Percentiles rank a stretch among this genome's conserved stretches.
Conservation (phyloP, 2,113 vertebrate species). For the Catharus fuscescens region DNA sequence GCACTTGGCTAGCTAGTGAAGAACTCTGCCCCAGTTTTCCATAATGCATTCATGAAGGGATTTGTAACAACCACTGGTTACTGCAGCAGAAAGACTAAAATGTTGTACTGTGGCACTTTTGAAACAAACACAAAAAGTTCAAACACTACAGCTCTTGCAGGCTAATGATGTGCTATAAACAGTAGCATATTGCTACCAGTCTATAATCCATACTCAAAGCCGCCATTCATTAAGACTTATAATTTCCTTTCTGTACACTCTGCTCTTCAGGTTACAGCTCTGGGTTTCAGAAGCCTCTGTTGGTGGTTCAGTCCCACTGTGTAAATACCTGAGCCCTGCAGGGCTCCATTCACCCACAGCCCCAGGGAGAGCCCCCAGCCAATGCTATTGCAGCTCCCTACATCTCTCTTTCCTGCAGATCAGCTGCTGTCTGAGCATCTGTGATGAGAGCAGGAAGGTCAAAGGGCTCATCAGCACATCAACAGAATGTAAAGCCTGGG, state of each 20-base stretch:
- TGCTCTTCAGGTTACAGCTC: neutral
- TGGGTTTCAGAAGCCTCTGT: neutral
- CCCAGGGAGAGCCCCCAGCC: neutral
- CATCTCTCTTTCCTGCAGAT: neutral
- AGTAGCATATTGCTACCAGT: constrained; percentile 54
- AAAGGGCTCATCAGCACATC: neutral
- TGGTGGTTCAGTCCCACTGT: neutral
- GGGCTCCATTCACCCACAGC: neutral
- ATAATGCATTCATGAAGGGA: constrained; percentile 75
- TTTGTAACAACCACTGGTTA: constrained; percentile 73
- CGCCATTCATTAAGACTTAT: constrained; percentile 3
- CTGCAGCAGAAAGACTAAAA: constrained; percentile 60
- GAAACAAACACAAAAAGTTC: constrained; percentile 72
- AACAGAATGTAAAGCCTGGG: neutral
- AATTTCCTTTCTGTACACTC: neutral
- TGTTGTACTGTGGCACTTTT: constrained; percentile 55
- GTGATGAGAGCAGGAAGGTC: neutral
- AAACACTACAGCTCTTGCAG: constrained; percentile 44
- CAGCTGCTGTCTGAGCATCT: neutral
- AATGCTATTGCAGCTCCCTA: neutral
- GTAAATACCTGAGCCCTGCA: neutral
- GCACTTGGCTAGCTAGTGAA: constrained; percentile 69
- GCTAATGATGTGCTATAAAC: constrained; percentile 65
- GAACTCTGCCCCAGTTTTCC: constrained; percentile 76
- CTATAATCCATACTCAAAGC: constrained; percentile 59